Evolutionary conservation across 92 coral and sea anemone species (phyloP).

Genomic region (Epizoanthus scotinus): DNA sequence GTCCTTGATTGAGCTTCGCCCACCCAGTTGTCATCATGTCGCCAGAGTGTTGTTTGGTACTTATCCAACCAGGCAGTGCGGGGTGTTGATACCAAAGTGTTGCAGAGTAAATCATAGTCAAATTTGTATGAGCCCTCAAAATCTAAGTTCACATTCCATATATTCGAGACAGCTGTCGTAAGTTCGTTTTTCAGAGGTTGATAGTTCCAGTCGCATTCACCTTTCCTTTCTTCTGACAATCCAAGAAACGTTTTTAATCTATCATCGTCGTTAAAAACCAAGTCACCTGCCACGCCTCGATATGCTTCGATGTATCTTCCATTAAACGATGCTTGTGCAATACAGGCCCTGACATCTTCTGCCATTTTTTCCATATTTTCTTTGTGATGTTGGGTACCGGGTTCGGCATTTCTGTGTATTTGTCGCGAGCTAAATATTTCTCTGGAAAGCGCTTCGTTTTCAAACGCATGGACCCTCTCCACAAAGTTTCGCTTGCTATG

Average conservation of each 20-base stretch:
- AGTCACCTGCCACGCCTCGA: constrained; percentile 38
- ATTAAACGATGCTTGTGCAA: constrained; percentile 48
- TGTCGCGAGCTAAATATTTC: constrained; percentile 43
- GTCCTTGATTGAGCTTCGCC: too few species aligned
- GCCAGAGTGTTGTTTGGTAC: constrained; percentile 43
- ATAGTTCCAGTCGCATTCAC: constrained; percentile 34
- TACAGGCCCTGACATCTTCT: constrained; percentile 41
- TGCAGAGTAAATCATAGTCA: constrained; percentile 36
- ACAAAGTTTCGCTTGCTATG: constrained; percentile 70
- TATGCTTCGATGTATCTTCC: constrained; percentile 42
- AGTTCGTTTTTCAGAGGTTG: neutral
- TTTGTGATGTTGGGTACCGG: constrained; percentile 52
- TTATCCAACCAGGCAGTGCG: constrained; percentile 39
- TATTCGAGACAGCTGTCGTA: constrained; percentile 23
- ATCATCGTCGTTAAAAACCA: constrained; percentile 56
- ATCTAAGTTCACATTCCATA: constrained; percentile 41
- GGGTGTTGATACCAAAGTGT: neutral
- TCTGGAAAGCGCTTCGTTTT: constrained; percentile 49
- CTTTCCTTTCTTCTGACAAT: constrained; percentile 54
- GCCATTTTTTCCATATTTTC: constrained; percentile 74
- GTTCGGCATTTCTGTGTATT: constrained; percentile 47
- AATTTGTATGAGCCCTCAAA: constrained; percentile 39
- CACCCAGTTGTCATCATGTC: constrained; percentile 4
- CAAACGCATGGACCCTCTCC: constrained; percentile 65
- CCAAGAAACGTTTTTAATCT: constrained; percentile 47